A percentile compares a stretch with the other conserved stretches of the same genome.
Evolutionary conservation across 2,888 invertebrate genomes (phyloP).

Genomic region (Thymelicus sylvestris): DNA sequence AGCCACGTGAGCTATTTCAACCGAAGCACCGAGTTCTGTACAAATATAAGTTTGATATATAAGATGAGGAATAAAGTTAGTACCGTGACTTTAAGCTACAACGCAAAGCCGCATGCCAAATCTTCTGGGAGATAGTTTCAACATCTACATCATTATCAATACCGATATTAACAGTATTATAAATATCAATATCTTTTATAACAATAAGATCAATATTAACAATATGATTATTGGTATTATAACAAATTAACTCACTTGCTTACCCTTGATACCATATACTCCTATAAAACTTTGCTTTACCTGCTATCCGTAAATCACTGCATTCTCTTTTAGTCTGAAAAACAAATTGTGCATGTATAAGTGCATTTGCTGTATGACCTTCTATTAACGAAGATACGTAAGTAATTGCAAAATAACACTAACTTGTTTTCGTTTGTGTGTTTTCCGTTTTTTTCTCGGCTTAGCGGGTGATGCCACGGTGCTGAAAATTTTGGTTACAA

Average conservation of each 20-base stretch:
- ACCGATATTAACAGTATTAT: background rate
- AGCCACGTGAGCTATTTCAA: conserved; percentile 29
- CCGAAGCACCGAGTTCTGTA: conserved; percentile 25
- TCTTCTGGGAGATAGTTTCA: background rate
- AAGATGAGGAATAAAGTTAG: no score
- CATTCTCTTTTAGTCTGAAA: conserved; percentile 14
- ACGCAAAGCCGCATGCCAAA: no score
- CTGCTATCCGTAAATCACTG: conserved; percentile 24
- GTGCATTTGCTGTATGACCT: background rate
- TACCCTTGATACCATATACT: no score
- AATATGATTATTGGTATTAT: no score
- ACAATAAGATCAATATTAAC: no score
- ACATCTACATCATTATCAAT: background rate
- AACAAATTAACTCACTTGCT: no score
- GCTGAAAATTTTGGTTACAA: conserved; percentile 43
- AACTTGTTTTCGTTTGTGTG: conserved; percentile 13
- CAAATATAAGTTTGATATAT: background rate
- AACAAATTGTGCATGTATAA: background rate
- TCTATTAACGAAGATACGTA: no score
- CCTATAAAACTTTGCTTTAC: background rate
- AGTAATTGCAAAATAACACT: background rate
- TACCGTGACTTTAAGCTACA: no score
- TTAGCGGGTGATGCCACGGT: conserved; percentile 36
- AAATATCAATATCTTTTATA: no score
- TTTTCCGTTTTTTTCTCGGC: conserved; percentile 41